A percentile compares a stretch with the other conserved stretches of the same genome.
phyloP scores from a whole-genome alignment of 2,888 invertebrate genomes.

The Holacanthella duospinosa region DNA sequence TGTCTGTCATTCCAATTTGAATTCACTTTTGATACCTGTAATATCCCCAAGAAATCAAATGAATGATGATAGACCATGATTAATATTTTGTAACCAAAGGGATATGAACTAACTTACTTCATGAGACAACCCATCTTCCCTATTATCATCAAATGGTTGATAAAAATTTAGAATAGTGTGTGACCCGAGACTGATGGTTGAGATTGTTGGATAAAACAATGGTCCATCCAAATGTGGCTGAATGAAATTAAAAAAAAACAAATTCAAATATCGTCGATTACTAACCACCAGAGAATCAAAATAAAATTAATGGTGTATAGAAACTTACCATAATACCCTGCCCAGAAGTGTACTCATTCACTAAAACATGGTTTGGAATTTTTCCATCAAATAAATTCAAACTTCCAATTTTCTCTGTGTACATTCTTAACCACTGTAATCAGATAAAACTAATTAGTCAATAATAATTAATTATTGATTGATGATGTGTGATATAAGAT shows the following conservation, averaged over 20 bases:
- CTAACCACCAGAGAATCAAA: not conserved
- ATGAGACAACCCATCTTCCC: too few relatives aligned
- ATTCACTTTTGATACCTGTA: not conserved
- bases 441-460: constrained; percentile 14
- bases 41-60: not conserved
- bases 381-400: constrained; percentile 60
- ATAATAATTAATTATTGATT: too few relatives aligned
- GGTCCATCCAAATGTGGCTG: constrained; percentile 91
- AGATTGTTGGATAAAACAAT: constrained; percentile 80
- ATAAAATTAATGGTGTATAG: not conserved
- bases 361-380: constrained; percentile 80
- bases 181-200: constrained; percentile 84
- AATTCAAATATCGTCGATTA: not conserved
- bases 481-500: too few relatives aligned
- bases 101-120: too few relatives aligned
- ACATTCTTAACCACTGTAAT: constrained; percentile 61
- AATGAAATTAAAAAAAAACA: not conserved
- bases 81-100: not conserved
- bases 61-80: constrained; percentile 4
- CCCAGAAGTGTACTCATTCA: constrained; percentile 85
- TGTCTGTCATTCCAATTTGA: constrained; percentile 11
- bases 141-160: constrained; percentile 39
- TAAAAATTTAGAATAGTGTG: constrained; percentile 82
- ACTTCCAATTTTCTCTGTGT: constrained; percentile 57
- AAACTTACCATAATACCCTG: constrained; percentile 79